phyloP scores from a whole-genome alignment of 2,888 invertebrate genomes.

The Alcis repandata region DNA sequence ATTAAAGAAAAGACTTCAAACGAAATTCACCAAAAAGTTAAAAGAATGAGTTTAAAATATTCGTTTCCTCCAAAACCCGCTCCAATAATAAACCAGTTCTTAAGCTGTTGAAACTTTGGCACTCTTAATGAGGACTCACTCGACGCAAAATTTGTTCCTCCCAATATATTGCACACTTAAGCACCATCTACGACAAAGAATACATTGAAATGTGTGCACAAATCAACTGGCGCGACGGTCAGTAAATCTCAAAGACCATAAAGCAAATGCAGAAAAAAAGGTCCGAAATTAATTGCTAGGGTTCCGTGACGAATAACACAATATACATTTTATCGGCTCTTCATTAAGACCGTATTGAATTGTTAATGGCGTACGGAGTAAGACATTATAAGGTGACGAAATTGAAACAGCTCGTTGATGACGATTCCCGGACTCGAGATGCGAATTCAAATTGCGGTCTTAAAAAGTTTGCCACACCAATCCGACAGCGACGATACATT shows the following conservation, averaged over 20 bases:
- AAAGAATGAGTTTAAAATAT: conserved; percentile 30
- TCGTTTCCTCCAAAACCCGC: conserved; percentile 26
- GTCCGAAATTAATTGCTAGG: conserved; percentile 77
- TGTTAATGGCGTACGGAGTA: conserved; percentile 78
- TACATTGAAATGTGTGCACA: conserved; percentile 74
- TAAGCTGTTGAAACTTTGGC: conserved; percentile 67
- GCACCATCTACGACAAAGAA: conserved; percentile 73
- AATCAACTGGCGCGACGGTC: conserved; percentile 73
- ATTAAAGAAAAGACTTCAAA: conserved; percentile 42
- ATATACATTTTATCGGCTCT: conserved; percentile 84
- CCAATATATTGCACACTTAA: conserved; percentile 80
- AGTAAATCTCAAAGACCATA: conserved; percentile 77
- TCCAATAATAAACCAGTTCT: conserved; percentile 54
- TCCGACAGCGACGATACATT: conserved; percentile 64
- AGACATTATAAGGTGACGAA: conserved; percentile 79
- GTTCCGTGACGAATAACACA: conserved; percentile 77
- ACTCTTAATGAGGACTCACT: conserved; percentile 73
- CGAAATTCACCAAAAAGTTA: conserved; percentile 42
- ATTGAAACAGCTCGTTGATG: conserved; percentile 72
- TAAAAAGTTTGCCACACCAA: conserved; percentile 66
- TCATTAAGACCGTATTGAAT: conserved; percentile 83
- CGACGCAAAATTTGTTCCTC: conserved; percentile 74
- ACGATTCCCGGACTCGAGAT: conserved; percentile 66
- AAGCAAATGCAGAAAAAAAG: conserved; percentile 75
- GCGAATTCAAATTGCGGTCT: conserved; percentile 61